A percentile compares a stretch with the other conserved stretches of the same genome.
Conservation (phyloP, 2,113 vertebrate species). For the Eulacestoma nigropectus region DNA sequence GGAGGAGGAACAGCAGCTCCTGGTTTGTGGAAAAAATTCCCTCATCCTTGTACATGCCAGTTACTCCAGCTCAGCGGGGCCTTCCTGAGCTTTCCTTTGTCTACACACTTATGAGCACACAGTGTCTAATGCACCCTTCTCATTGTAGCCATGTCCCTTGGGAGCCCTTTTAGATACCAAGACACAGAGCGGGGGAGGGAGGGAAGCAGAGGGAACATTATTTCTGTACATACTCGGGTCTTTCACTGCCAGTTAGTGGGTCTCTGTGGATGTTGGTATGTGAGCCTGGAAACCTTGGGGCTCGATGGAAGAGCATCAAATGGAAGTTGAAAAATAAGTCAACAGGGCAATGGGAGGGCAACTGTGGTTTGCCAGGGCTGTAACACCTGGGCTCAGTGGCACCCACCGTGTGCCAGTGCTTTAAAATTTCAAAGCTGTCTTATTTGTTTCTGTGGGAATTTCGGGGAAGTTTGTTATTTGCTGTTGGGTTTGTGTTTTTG, state of each 20-base stretch:
- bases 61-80: not conserved
- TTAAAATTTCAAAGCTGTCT: slow-evolving; percentile 22
- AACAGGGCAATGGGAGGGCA: slow-evolving; percentile 13
- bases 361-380: not conserved
- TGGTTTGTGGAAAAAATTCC: not conserved
- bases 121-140: not conserved
- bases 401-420: not conserved
- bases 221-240: not conserved
- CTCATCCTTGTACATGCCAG: not conserved
- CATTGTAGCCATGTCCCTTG: accelerated
- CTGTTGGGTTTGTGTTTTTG: not conserved
- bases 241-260: not conserved
- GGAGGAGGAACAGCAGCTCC: not conserved
- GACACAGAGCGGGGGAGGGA: not conserved
- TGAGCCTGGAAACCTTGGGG: not conserved
- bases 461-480: not conserved
- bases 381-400: not conserved
- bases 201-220: not conserved
- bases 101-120: accelerated
- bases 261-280: not conserved
- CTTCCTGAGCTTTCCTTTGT: not conserved
- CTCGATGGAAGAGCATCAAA: not conserved
- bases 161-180: not conserved
- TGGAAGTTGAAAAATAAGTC: not conserved
- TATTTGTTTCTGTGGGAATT: slow-evolving; percentile 38